phyloP scores from a whole-genome alignment of 2,888 invertebrate species.

The Drosophila falleni region DNA sequence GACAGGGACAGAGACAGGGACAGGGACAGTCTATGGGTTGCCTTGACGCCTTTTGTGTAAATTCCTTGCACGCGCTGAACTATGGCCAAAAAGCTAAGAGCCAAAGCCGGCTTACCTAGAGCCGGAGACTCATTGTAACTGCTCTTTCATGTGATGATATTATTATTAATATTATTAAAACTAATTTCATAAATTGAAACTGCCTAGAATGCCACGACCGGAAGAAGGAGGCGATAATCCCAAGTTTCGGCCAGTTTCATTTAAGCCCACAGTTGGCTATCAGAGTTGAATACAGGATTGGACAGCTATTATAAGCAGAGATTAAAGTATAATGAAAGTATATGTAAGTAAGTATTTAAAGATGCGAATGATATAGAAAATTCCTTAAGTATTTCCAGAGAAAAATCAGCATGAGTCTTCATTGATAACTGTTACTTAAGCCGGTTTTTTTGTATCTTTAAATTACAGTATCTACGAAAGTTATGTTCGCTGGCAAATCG shows the following conservation, averaged over 20 bases:
- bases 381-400: background rate
- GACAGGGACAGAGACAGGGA: too few species aligned
- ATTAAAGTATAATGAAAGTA: conserved; percentile 12
- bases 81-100: conserved; percentile 68
- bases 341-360: background rate
- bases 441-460: too few species aligned
- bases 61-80: conserved; percentile 63
- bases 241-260: conserved; percentile 10
- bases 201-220: conserved; percentile 23
- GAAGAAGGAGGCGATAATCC: conserved; percentile 26
- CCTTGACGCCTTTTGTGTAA: conserved; percentile 73
- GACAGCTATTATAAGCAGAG: conserved; percentile 20
- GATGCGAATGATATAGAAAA: background rate
- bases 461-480: background rate
- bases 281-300: background rate
- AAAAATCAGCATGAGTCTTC: too few species aligned
- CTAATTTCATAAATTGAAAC: conserved; percentile 74
- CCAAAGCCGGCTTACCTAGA: conserved; percentile 71
- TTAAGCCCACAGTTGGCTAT: conserved; percentile 1
- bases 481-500: background rate
- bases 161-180: conserved; percentile 76
- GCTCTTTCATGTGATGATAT: conserved; percentile 65
- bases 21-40: conserved; percentile 46
- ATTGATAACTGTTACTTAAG: too few species aligned
- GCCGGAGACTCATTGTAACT: conserved; percentile 39